Base-by-base conservation (phyloP, 2,113 vertebrate genomes). In the Leptodactylus fuscus region DNA sequence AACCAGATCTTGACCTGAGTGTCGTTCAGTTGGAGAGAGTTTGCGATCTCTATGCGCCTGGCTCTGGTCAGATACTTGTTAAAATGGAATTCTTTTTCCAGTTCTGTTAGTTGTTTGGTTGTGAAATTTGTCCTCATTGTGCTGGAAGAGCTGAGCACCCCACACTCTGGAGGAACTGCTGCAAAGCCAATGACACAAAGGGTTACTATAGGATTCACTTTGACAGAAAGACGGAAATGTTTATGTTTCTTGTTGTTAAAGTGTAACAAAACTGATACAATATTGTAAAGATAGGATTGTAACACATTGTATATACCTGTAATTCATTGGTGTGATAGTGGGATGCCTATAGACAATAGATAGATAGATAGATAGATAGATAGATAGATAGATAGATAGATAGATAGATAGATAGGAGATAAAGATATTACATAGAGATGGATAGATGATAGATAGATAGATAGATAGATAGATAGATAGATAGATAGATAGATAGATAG, bases 1-100 rank as follows among this genome's bases (percentile, higher is more conserved):
- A 93, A 93, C 91, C 93, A 95, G 85, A 95, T 94, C 88, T 94
- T 94, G 53, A 94, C 92, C 83, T 95, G 95, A 55, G 93, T 93
- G 84, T 96, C 93, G 86, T 94, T 95, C 53, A 96, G 93, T 32
- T 91, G 92, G 87, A 95, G 89, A 41, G 91, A 90, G 38, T 89
- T 92, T 78, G 93, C 92, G 70, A 94, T 93, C 85, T 94, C 94
- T 10, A 93, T 88, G 75, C 95, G 93, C 29, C 91, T 91, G 58
- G 91, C 88, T 87, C 92, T 88, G 62, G 92, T 91, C 86, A 95
- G 92, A 87, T 94, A 95, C 75, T 93, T 93, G 89, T 92, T 94
- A 89, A 94, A 94, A 83, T 94, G 92, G 85, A 96, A 94, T 91
- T 95, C 94, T 85, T 94, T 93, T 88, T 94, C 93, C 85, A 94